Percentiles rank a stretch among this genome's conserved stretches.
Conservation (phyloP, 2,888 invertebrate species). For the Antitype chi region DNA sequence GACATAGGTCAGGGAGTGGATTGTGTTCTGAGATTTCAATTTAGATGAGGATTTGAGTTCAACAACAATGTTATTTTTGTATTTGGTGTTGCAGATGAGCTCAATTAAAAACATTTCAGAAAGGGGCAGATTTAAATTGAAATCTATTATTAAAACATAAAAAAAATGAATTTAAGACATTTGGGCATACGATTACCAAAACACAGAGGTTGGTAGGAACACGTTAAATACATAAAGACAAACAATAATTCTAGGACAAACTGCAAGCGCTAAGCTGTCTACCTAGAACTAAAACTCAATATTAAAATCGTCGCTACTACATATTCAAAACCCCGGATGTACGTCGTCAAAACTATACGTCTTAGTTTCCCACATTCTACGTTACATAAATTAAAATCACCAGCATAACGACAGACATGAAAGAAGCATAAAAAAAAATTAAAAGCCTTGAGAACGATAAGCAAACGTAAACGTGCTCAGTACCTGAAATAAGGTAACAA, state of each 20-base stretch:
- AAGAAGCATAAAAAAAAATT: slow-evolving; percentile 49
- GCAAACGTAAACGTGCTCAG: slow-evolving; percentile 29
- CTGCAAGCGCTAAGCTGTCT: not conserved
- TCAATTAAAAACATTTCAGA: not conserved
- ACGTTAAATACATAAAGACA: slow-evolving; percentile 2
- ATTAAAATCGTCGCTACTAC: slow-evolving; percentile 1
- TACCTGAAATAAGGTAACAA: slow-evolving; percentile 29
- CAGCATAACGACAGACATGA: slow-evolving; percentile 51
- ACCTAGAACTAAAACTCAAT: slow-evolving; percentile 18
- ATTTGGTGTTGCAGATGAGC: not conserved
- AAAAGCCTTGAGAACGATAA: slow-evolving; percentile 62
- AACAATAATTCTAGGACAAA: not conserved
- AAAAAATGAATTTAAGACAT: no score
- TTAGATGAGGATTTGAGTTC: slow-evolving; percentile 11
- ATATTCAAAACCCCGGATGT: slow-evolving; percentile 56
- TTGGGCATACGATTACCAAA: not conserved
- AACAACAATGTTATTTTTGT: not conserved
- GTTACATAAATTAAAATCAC: slow-evolving; percentile 50
- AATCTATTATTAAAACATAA: not conserved
- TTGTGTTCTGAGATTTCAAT: slow-evolving; percentile 15
- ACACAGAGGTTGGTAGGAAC: not conserved
- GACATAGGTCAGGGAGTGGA: slow-evolving; percentile 61
- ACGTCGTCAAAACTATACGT: slow-evolving; percentile 40
- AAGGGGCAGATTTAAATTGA: not conserved
- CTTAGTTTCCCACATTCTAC: slow-evolving; percentile 54